Conservation (phyloP, 92 coral and sea anemone species). For the Blastomussa wellsi region DNA sequence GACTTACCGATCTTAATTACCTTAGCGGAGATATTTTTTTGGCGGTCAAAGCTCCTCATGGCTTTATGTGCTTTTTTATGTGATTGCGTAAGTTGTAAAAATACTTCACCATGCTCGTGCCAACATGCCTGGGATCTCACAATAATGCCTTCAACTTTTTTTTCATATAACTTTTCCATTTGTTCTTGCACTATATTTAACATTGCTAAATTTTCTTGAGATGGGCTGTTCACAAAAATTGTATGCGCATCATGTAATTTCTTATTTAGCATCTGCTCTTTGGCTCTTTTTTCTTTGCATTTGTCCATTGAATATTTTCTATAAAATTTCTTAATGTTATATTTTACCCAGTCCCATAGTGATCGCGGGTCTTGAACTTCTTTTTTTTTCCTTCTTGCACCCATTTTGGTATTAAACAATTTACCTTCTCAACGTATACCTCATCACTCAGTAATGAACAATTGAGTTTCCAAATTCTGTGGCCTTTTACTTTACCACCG, state of each 20-base stretch:
- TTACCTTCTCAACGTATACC: not conserved
- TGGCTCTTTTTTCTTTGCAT: not conserved
- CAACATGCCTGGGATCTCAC: too few relatives aligned
- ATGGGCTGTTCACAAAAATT: not conserved
- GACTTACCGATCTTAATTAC: too few relatives aligned
- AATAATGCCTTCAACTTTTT: not conserved
- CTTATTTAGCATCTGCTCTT: not conserved
- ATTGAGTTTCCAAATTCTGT: too few relatives aligned
- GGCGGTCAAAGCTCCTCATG: too few relatives aligned
- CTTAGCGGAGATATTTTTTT: too few relatives aligned
- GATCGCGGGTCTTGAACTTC: not conserved
- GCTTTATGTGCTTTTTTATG: not conserved
- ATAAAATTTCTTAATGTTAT: too few relatives aligned
- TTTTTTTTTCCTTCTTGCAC: not conserved
- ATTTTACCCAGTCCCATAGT: not conserved
- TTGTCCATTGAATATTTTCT: not conserved
- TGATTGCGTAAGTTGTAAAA: too few relatives aligned
- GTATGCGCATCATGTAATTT: too few relatives aligned
- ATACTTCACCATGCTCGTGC: too few relatives aligned
- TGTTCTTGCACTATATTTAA: not conserved
- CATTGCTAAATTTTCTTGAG: not conserved
- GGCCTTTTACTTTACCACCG: too few relatives aligned
- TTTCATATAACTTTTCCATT: not conserved
- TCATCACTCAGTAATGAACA: not conserved
- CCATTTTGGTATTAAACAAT: not conserved